Conservation (phyloP, 2,888 invertebrate species). For the Formica aserva region DNA sequence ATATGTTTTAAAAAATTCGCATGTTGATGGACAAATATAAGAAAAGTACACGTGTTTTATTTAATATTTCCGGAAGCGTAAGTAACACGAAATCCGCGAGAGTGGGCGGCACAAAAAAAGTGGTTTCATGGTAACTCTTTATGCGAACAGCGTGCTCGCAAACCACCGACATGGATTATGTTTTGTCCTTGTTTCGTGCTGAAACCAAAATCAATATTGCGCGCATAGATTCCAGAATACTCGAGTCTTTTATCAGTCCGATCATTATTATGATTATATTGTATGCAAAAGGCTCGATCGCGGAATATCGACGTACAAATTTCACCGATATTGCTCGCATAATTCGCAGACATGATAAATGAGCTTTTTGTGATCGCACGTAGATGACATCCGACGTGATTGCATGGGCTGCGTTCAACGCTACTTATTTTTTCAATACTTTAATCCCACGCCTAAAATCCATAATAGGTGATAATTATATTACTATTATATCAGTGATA, state of each 20-base stretch:
- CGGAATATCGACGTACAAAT: slow-evolving; percentile 5
- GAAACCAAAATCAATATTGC: slow-evolving; percentile 29
- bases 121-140: background rate
- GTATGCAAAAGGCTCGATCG: background rate
- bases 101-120: slow-evolving; percentile 31
- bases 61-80: slow-evolving; percentile 26
- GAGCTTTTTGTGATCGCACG: background rate
- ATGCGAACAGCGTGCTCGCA: background rate
- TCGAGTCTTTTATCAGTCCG: background rate
- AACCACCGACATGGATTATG: background rate
- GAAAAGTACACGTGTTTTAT: slow-evolving; percentile 14
- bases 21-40: background rate
- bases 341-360: slow-evolving; percentile 24
- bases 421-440: slow-evolving; percentile 8
- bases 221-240: slow-evolving; percentile 25
- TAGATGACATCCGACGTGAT: slow-evolving; percentile 3
- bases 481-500: background rate
- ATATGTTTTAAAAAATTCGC: background rate
- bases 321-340: background rate
- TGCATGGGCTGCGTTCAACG: background rate
- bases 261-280: slow-evolving; percentile 14
- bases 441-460: slow-evolving; percentile 11
- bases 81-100: slow-evolving; percentile 7
- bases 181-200: background rate
- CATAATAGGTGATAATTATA: background rate